Evolutionary conservation across 2,888 invertebrate genomes (phyloP).

Genomic region (Drosophila demipolita): DNA sequence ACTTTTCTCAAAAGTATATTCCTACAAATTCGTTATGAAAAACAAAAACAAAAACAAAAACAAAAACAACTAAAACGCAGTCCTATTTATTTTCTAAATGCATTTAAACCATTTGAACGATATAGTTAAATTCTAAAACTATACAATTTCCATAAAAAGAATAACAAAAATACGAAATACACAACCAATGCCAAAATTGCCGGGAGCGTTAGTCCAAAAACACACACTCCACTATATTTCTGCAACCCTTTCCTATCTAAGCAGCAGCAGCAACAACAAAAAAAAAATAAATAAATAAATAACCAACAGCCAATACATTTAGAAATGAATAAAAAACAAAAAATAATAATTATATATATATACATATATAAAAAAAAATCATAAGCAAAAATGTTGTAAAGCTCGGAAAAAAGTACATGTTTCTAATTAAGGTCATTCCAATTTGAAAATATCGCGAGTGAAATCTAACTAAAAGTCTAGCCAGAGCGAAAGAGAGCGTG

Average conservation of each 20-base stretch:
- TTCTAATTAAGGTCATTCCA: conserved; percentile 81
- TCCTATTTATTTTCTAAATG: conserved; percentile 82
- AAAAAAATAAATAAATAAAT: conserved; percentile 19
- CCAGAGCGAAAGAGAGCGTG: conserved; percentile 31
- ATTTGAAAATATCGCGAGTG: conserved; percentile 79
- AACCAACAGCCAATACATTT: conserved; percentile 57
- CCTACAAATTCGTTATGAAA: conserved; percentile 69
- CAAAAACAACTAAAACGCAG: conserved; percentile 41
- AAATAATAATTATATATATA: conserved; percentile 27
- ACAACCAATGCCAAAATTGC: conserved; percentile 73
- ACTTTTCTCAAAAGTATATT: conserved; percentile 71
- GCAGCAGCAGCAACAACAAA: conserved; percentile 59
- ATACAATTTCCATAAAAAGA: conserved; percentile 73
- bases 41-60: conserved; percentile 37
- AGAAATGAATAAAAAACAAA: conserved; percentile 41
- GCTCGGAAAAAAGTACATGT: conserved; percentile 76
- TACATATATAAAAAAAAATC: conserved; percentile 14
- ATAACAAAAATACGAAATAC: conserved; percentile 24
- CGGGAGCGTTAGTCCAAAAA: conserved; percentile 65
- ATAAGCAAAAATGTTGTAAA: conserved; percentile 61
- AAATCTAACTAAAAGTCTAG: conserved; percentile 67
- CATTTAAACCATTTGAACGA: conserved; percentile 75
- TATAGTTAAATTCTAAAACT: conserved; percentile 73
- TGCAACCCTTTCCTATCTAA: conserved; percentile 74
- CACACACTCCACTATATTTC: conserved; percentile 62